A percentile compares a stretch with the other conserved stretches of the same genome.
Evolutionary conservation across 2,797 vertebrate species (phyloP).

Genomic region (Myotis findleyi): DNA sequence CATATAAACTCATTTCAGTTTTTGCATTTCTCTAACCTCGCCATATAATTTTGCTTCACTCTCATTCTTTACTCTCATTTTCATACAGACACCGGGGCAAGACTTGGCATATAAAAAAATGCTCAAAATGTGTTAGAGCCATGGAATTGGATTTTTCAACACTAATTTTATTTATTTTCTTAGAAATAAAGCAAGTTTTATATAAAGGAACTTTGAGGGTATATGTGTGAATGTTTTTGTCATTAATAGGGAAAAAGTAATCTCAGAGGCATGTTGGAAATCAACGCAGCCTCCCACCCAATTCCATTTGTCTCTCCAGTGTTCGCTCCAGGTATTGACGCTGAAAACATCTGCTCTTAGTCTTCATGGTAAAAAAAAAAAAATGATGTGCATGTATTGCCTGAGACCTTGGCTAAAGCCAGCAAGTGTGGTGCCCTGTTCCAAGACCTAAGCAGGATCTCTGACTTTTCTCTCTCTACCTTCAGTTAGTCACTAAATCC

Average conservation of each 20-base stretch:
- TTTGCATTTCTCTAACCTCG: slow-evolving; percentile 35
- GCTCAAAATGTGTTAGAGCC: background rate
- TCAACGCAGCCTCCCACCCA: background rate
- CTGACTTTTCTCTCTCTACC: background rate
- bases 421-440: background rate
- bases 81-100: background rate
- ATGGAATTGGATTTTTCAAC: slow-evolving; percentile 34
- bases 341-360: background rate
- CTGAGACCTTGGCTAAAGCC: background rate
- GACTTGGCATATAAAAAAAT: background rate
- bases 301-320: background rate
- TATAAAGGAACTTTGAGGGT: background rate
- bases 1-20: slow-evolving; percentile 41
- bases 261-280: background rate
- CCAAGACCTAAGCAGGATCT: background rate
- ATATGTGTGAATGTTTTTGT: background rate
- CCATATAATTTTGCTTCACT: background rate
- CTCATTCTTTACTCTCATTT: slow-evolving; percentile 54
- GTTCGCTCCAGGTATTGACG: background rate
- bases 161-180: slow-evolving; percentile 35
- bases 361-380: background rate
- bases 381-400: background rate
- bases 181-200: slow-evolving; percentile 42
- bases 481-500: background rate
- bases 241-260: background rate